A percentile compares a stretch with the other conserved stretches of the same genome.
These are phyloP conservation scores for Bhutanitis thaidina DNA, from an alignment of 2,888 invertebrate genomes.

Conservation along the genomic window DNA sequence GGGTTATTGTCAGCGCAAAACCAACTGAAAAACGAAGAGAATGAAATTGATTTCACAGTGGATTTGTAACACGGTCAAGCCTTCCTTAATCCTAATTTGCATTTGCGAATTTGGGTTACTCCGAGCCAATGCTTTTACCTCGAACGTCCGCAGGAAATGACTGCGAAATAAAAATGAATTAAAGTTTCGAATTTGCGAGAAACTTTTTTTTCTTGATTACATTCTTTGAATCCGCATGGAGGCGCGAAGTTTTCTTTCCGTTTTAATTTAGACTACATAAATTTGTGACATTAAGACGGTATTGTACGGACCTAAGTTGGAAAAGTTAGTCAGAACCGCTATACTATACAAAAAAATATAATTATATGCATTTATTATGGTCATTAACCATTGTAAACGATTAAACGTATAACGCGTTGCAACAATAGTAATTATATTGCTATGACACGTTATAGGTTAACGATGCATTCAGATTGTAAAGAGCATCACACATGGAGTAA, in stretches of 20 bases:
- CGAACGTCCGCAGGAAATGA: background rate
- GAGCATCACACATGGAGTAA: no score
- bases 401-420: no score
- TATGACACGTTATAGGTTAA: no score
- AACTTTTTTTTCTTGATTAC: conserved; percentile 19
- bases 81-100: conserved; percentile 12
- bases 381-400: no score
- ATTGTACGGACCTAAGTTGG: conserved; percentile 9
- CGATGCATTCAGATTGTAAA: no score
- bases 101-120: conserved; percentile 9
- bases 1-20: conserved; percentile 1
- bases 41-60: conserved; percentile 8
- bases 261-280: conserved; percentile 4
- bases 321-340: conserved; percentile 2
- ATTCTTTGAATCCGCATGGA: conserved; percentile 13
- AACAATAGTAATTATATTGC: no score
- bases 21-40: conserved; percentile 14
- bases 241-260: background rate
- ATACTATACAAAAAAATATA: background rate
- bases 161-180: conserved; percentile 8
- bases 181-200: background rate
- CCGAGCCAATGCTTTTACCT: background rate
- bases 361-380: no score
- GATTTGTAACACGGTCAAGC: conserved; percentile 12
- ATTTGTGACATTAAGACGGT: conserved; percentile 13